Conservation (phyloP, 2,113 vertebrate species). For the Cavia aperea region DNA sequence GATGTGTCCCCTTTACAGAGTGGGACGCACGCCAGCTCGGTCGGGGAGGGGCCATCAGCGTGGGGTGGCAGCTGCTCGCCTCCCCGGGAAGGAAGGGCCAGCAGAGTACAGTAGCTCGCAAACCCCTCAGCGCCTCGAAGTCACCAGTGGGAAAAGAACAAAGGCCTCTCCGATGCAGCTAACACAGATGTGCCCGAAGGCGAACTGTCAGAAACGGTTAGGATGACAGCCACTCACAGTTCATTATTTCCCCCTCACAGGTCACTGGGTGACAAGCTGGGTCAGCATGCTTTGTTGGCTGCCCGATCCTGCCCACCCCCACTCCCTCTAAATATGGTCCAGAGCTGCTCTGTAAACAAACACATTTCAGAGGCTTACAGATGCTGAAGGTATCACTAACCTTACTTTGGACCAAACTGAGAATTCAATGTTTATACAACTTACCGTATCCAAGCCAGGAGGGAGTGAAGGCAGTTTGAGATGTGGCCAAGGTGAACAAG, state of each 20-base stretch:
- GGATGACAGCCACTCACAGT: constrained; percentile 97
- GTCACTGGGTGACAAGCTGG: constrained; percentile 98
- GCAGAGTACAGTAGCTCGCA: constrained; percentile 79
- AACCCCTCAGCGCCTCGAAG: constrained; percentile 82
- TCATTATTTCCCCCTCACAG: constrained; percentile 99
- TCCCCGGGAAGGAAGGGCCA: constrained; percentile 77
- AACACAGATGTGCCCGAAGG: constrained; percentile 96
- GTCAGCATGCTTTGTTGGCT: constrained; percentile 88
- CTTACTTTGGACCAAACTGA: constrained; percentile 42
- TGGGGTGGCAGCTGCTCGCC: constrained; percentile 79
- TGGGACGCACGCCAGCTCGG: constrained; percentile 76
- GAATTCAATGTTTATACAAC: constrained; percentile 7
- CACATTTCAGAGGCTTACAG: constrained; percentile 51
- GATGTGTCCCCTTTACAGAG: constrained; percentile 21
- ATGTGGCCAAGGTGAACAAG: constrained; percentile 53
- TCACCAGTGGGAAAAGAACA: constrained; percentile 88
- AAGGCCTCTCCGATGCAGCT: constrained; percentile 85
- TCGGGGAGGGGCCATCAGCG: constrained; percentile 80
- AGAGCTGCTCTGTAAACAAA: constrained; percentile 72
- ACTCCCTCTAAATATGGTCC: constrained; percentile 75
- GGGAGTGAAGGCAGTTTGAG: constrained; percentile 56
- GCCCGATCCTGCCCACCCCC: constrained; percentile 75
- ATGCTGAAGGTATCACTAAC: constrained; percentile 21
- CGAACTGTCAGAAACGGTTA: constrained; percentile 96
- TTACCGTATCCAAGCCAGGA: background rate